Conservation (phyloP, 30 jellyfish, hydroid and myxozoan species). For the Hydractinia symbiolongicarpus region DNA sequence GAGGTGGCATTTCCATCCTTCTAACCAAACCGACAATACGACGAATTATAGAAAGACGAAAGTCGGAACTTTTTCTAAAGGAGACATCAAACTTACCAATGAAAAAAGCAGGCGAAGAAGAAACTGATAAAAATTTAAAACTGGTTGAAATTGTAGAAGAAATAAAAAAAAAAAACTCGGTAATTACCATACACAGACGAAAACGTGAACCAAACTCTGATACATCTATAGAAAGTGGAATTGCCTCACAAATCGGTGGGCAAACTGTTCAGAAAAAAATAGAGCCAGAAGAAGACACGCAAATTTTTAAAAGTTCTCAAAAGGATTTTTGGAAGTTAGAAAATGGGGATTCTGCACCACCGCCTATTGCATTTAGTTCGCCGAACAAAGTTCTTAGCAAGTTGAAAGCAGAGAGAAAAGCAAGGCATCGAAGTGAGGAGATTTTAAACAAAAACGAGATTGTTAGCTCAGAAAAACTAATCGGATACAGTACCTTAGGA, state of each 20-base stretch:
- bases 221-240: slow-evolving; percentile 11
- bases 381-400: slow-evolving; percentile 1
- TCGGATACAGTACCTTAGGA: background rate
- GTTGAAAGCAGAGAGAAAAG: background rate
- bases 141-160: background rate
- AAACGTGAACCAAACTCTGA: slow-evolving; percentile 10
- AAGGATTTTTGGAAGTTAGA: slow-evolving; percentile 6
- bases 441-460: background rate
- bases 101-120: background rate
- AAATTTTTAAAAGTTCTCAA: background rate
- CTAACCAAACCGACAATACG: slow-evolving; percentile 6
- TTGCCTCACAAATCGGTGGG: background rate
- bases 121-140: background rate
- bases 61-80: background rate
- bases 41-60: slow-evolving; percentile 6
- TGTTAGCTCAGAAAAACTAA: background rate
- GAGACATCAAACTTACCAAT: background rate
- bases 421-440: background rate
- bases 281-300: background rate
- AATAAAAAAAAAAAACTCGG: background rate
- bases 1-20: background rate
- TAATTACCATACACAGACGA: slow-evolving; percentile 5
- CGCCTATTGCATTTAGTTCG: background rate
- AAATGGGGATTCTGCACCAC: background rate
- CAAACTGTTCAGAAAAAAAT: background rate